Base-by-base conservation (phyloP, 1,140 invertebrate species). In the Octopus bimaculoides region DNA sequence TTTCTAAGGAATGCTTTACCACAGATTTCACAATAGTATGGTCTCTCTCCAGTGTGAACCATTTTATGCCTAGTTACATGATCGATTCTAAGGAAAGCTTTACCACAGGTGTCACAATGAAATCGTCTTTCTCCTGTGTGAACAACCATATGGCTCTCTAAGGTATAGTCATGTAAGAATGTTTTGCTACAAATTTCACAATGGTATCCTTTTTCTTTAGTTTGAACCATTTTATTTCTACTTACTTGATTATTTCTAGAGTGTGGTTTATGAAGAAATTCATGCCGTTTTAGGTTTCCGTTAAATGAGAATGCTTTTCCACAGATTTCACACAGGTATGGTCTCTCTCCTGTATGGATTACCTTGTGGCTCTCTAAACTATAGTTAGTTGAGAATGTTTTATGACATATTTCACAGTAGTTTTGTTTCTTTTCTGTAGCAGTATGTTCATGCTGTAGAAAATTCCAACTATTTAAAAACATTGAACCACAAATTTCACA, bases 51-150 rank as follows among this genome's bases (percentile, higher is more conserved):
- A n/a, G n/a, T n/a, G n/a, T n/a, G n/a, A n/a, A n/a, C n/a, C n/a
- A n/a, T n/a, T n/a, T n/a, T n/a, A n/a, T n/a, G n/a, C n/a, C n/a
- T n/a, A n/a, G n/a, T n/a, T n/a, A n/a, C n/a, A n/a, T n/a, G n/a
- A n/a, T n/a, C n/a, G n/a, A n/a, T n/a, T n/a, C n/a, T n/a, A n/a
- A 95, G 95, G 88, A 97, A 97, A 88, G 95, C 93, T 66, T 95
- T 94, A 8, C 95, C 96, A 89, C 96, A 97, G 87, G 95, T 93
- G 86, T 96, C 96, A 83, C 83, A 84, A 26, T 81, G 77, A 56
- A 81, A 81, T 6, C 75, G 81, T 77, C 61, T 79, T 54, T 83
- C 82, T 5, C 82, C 82, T 12, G 82, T 80, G 74, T 54, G 81
- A 76, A 14, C 71, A 75, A 73, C 54, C 54, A 66, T 61, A 52